Evolutionary conservation across 92 coral and sea anemone species (phyloP).

Genomic region (Diadumene lineata): DNA sequence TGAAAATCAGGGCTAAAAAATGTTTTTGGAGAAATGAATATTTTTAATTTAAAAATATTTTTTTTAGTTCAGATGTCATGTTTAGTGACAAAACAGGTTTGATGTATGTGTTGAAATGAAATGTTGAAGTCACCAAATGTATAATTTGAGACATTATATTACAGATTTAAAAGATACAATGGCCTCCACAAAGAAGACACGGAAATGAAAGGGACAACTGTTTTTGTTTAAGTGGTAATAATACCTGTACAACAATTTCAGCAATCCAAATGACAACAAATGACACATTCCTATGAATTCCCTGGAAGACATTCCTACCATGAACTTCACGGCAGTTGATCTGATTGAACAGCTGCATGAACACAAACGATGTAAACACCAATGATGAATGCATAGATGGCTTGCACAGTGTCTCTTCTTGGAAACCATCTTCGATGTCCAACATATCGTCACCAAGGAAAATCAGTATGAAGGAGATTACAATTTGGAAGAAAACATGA

Average conservation of each 20-base stretch:
- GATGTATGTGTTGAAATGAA: neutral
- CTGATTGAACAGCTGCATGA: slow-evolving; percentile 88
- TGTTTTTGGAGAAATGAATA: too few relatives aligned
- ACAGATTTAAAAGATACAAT: neutral
- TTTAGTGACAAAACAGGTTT: too few relatives aligned
- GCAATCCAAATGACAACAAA: slow-evolving; percentile 69
- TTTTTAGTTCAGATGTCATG: too few relatives aligned
- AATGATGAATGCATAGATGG: slow-evolving; percentile 75
- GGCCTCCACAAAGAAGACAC: too few relatives aligned
- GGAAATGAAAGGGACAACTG: too few relatives aligned
- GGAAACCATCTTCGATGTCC: slow-evolving; percentile 74
- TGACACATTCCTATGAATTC: slow-evolving; percentile 58
- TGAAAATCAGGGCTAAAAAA: too few relatives aligned
- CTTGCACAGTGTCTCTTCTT: slow-evolving; percentile 50
- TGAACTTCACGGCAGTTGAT: slow-evolving; percentile 76
- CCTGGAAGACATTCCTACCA: slow-evolving; percentile 80
- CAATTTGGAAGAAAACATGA: slow-evolving; percentile 69
- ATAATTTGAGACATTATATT: neutral
- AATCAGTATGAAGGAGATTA: slow-evolving; percentile 68
- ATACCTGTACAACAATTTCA: slow-evolving; percentile 73
- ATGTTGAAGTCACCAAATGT: neutral
- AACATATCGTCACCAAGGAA: slow-evolving; percentile 70
- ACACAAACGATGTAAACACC: slow-evolving; percentile 82
- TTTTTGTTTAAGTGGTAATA: too few relatives aligned
- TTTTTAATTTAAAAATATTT: too few relatives aligned